phyloP scores from a whole-genome alignment of 1,140 invertebrate species.

The Bombyx mori region DNA sequence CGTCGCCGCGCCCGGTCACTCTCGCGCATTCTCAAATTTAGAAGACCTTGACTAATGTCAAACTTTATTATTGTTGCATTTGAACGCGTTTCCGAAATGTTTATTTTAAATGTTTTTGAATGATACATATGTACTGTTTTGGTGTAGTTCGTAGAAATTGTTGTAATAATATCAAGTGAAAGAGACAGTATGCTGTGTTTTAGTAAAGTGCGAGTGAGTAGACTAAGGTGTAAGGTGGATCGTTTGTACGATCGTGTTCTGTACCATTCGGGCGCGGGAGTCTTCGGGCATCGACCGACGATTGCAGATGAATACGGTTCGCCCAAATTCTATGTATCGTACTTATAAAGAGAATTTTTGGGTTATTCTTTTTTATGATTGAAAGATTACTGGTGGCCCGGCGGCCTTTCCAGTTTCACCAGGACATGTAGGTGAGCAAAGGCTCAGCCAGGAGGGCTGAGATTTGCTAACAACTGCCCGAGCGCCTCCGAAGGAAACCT shows the following conservation, averaged over 20 bases:
- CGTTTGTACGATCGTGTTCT: constrained; percentile 24
- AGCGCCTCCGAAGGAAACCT: too few relatives aligned
- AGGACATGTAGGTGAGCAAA: too few relatives aligned
- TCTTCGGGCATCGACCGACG: constrained; percentile 60
- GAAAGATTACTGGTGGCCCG: too few relatives aligned
- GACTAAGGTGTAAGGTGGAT: constrained; percentile 32
- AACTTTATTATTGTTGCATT: constrained; percentile 11
- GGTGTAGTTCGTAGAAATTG: neutral
- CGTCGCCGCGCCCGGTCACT: constrained; percentile 13
- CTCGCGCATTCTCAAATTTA: constrained; percentile 26
- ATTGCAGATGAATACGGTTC: constrained; percentile 42
- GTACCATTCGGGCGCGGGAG: constrained; percentile 54
- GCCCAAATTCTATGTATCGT: constrained; percentile 5
- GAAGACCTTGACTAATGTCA: constrained; percentile 27
- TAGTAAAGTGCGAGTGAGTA: constrained; percentile 41
- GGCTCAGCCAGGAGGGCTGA: too few relatives aligned
- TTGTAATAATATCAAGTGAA: constrained; percentile 2
- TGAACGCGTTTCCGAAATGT: neutral
- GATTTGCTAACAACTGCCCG: too few relatives aligned
- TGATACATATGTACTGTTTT: constrained; percentile 4
- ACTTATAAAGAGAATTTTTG: too few relatives aligned
- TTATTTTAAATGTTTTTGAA: constrained; percentile 2
- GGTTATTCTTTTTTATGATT: too few relatives aligned
- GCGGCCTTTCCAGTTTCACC: too few relatives aligned
- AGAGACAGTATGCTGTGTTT: constrained; percentile 38